A percentile compares a stretch with the other conserved stretches of the same genome.
Evolutionary conservation across 1,140 invertebrate species (phyloP).

Genomic region (Venturia canescens): DNA sequence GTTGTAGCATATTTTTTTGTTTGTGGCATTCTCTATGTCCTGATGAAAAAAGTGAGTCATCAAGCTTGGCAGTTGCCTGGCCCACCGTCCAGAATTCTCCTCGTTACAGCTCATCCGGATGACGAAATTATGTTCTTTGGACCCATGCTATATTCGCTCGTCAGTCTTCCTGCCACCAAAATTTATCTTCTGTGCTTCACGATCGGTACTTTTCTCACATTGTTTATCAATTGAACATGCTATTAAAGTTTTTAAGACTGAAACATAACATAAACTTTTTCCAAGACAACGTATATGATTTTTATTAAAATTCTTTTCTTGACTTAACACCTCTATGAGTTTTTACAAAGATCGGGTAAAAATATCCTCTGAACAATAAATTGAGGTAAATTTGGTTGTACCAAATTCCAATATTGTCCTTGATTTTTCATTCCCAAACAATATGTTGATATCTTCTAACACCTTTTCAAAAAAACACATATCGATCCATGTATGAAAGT

Average conservation of each 20-base stretch:
- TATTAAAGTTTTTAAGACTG: constrained; percentile 9
- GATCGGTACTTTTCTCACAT: constrained; percentile 80
- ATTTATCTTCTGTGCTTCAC: constrained; percentile 93
- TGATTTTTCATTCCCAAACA: no score
- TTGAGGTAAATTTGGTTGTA: no score
- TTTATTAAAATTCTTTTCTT: no score
- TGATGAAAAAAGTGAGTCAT: constrained; percentile 70
- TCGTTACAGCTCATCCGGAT: constrained; percentile 96
- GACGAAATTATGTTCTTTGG: constrained; percentile 99
- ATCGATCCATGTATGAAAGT: constrained; percentile 41
- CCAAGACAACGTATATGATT: no score
- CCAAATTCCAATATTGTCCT: no score
- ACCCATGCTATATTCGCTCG: constrained; percentile 87
- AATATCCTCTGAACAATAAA: no score
- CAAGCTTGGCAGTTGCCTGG: constrained; percentile 74
- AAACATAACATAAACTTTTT: neutral
- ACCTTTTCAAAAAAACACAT: neutral
- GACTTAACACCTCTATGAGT: no score
- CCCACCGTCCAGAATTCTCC: constrained; percentile 80
- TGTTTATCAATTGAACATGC: neutral
- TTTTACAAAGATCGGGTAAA: no score
- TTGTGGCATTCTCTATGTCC: constrained; percentile 68
- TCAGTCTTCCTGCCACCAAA: constrained; percentile 79
- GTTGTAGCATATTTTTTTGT: constrained; percentile 68
- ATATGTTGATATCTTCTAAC: no score